Conservation (phyloP, 2,888 invertebrate species). For the Amphipoea lucens region DNA sequence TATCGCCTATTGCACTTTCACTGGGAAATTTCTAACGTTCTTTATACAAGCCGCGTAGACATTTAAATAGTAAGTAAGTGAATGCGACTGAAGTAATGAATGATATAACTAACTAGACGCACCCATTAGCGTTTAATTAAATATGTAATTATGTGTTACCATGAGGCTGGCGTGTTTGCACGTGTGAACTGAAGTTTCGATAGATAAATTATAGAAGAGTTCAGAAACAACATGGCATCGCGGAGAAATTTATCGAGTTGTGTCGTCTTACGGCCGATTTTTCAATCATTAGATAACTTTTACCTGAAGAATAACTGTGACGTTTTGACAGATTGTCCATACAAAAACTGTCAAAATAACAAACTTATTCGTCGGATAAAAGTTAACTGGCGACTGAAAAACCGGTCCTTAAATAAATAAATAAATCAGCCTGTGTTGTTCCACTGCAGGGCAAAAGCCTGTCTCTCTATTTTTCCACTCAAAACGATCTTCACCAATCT, state of each 20-base stretch:
- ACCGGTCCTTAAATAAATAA: not conserved
- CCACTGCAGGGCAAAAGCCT: not conserved
- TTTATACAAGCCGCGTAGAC: conserved; percentile 59
- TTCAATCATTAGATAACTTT: no score
- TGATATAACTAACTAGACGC: conserved; percentile 49
- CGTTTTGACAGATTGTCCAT: no score
- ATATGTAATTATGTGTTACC: conserved; percentile 19
- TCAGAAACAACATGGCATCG: not conserved
- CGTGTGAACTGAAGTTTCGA: not conserved
- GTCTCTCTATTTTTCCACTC: not conserved
- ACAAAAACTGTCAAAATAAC: no score
- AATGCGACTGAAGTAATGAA: conserved; percentile 55
- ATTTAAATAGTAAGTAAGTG: conserved; percentile 57
- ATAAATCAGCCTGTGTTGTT: not conserved
- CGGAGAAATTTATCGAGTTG: not conserved
- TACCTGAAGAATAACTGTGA: not conserved
- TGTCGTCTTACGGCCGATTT: no score
- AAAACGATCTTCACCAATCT: not conserved
- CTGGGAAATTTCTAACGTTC: conserved; percentile 64
- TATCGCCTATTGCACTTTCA: conserved; percentile 60
- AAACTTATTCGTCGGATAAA: no score
- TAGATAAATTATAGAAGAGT: not conserved
- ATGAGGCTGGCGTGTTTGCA: not conserved
- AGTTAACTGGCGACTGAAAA: no score
- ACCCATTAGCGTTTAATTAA: conserved; percentile 26